Evolutionary conservation across 92 coral and sea anemone species (phyloP).

Genomic region (Parazoanthus darwini): DNA sequence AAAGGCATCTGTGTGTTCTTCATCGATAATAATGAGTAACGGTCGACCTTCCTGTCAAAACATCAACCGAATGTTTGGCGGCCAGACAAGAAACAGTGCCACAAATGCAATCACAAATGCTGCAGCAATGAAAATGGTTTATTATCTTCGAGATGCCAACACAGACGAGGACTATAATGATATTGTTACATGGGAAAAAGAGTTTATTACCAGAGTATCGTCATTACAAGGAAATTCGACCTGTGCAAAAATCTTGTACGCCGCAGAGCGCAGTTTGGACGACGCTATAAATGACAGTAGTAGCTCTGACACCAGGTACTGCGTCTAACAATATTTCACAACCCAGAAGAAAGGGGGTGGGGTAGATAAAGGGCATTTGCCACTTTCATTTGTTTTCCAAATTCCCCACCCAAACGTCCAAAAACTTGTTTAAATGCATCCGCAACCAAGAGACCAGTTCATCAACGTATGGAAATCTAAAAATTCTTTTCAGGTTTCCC

Average conservation of each 20-base stretch:
- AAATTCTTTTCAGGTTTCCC: too few relatives aligned
- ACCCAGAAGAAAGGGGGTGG: too few relatives aligned
- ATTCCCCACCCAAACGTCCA: too few relatives aligned
- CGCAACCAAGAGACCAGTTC: not conserved
- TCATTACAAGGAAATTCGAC: slow-evolving; percentile 42
- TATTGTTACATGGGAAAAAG: slow-evolving; percentile 59
- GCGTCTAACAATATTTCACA: too few relatives aligned
- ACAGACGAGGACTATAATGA: slow-evolving; percentile 32
- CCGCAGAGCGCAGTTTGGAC: slow-evolving; percentile 52
- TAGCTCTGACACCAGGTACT: slow-evolving; percentile 22
- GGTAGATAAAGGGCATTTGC: too few relatives aligned
- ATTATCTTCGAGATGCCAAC: slow-evolving; percentile 43
- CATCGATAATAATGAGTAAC: slow-evolving; percentile 50
- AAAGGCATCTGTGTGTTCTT: slow-evolving; percentile 40
- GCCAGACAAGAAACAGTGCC: slow-evolving; percentile 30
- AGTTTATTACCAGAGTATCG: slow-evolving; percentile 46
- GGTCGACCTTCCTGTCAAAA: slow-evolving; percentile 57
- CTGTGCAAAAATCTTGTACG: slow-evolving; percentile 31
- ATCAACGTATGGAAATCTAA: not conserved
- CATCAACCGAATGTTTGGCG: slow-evolving; percentile 56
- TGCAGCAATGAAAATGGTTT: slow-evolving; percentile 49
- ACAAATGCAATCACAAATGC: slow-evolving; percentile 35
- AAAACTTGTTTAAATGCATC: too few relatives aligned
- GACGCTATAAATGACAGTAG: slow-evolving; percentile 48
- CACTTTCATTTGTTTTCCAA: too few relatives aligned